A percentile compares a stretch with the other conserved stretches of the same genome.
These are phyloP conservation scores for Aradophagus sp. DNA, from an alignment of 1,140 invertebrate genomes.

Conservation along the genomic window DNA sequence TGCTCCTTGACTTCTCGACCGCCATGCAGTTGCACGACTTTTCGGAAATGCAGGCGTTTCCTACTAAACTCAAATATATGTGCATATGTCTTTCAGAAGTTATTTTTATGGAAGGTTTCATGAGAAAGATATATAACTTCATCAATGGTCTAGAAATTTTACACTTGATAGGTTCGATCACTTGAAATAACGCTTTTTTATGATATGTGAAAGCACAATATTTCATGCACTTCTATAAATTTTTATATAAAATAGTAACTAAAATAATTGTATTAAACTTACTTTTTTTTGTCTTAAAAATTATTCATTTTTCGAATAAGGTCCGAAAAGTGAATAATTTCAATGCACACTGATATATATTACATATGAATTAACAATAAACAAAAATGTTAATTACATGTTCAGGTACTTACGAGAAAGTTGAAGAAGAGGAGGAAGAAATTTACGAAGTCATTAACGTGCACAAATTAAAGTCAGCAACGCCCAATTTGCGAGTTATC, in stretches of 20 bases:
- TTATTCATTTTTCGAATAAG: too few relatives aligned
- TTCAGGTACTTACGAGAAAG: conserved; percentile 97
- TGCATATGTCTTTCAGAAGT: conserved; percentile 99
- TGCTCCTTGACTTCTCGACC: conserved; percentile 97
- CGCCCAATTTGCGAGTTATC: conserved; percentile 95
- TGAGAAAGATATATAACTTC: conserved; percentile 99
- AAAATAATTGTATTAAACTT: too few relatives aligned
- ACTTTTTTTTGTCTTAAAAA: too few relatives aligned
- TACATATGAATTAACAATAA: too few relatives aligned
- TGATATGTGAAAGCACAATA: too few relatives aligned
- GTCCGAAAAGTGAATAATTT: too few relatives aligned
- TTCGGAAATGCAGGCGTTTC: conserved; percentile 98
- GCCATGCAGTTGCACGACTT: conserved; percentile 99
- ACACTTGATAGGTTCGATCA: conserved; percentile 92
- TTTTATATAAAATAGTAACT: too few relatives aligned
- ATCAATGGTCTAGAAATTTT: conserved; percentile 99
- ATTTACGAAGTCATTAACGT: conserved; percentile 99
- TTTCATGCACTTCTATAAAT: too few relatives aligned
- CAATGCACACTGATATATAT: too few relatives aligned
- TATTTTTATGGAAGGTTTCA: conserved; percentile 99
- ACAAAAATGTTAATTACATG: too few relatives aligned
- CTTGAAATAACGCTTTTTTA: neutral
- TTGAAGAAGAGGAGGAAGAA: conserved; percentile 99
- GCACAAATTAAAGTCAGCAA: conserved; percentile 97
- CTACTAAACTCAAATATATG: conserved; percentile 96